These are phyloP conservation scores for Spodoptera picta DNA, from an alignment of 2,888 invertebrate genomes.

Conservation along the genomic window DNA sequence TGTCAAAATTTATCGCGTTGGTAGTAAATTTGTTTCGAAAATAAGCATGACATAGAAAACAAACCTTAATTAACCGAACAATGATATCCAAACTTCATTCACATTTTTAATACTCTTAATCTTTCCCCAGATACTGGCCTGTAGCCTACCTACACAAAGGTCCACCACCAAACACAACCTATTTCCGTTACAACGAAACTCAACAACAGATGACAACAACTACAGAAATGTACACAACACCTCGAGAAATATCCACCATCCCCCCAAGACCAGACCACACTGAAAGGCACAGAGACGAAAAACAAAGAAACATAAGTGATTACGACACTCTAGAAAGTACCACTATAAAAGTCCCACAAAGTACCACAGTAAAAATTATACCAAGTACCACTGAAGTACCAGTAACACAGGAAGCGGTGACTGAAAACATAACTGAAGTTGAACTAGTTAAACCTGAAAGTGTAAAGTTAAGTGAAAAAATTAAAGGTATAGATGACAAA, in stretches of 20 bases:
- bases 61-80: too few relatives aligned
- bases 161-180: slow-evolving; percentile 92
- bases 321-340: slow-evolving; percentile 58
- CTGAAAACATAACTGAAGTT: slow-evolving; percentile 66
- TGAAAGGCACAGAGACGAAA: slow-evolving; percentile 71
- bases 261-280: slow-evolving; percentile 47
- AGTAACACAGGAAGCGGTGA: slow-evolving; percentile 54
- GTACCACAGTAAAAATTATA: slow-evolving; percentile 25
- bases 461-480: slow-evolving; percentile 65
- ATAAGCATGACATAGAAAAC: too few relatives aligned
- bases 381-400: slow-evolving; percentile 49
- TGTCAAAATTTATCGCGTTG: too few relatives aligned
- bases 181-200: slow-evolving; percentile 80
- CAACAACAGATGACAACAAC: slow-evolving; percentile 55
- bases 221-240: slow-evolving; percentile 46
- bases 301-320: slow-evolving; percentile 72
- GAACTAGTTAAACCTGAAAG: slow-evolving; percentile 63
- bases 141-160: slow-evolving; percentile 94
- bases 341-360: slow-evolving; percentile 34
- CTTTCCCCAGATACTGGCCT: slow-evolving; percentile 90
- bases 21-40: too few relatives aligned
- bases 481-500: slow-evolving; percentile 83
- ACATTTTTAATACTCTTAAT: neutral
- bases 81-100: too few relatives aligned
- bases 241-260: slow-evolving; percentile 29